Base-by-base conservation (phyloP, 2,888 invertebrate genomes). In the Macaria notata region DNA sequence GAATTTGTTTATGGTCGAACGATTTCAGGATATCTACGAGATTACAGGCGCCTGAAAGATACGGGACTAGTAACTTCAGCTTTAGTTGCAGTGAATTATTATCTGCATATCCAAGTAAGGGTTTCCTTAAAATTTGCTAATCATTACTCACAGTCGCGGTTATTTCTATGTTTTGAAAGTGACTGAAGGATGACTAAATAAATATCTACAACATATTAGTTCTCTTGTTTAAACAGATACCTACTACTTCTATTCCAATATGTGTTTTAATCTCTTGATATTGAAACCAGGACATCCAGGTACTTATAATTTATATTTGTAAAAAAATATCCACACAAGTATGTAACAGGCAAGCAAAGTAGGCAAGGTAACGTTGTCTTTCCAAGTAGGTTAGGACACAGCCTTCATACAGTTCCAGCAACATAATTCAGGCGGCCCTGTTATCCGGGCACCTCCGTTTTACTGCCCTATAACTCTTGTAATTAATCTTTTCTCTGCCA, bases 1-100 rank as follows among this genome's bases (percentile, higher is more conserved):
- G 33, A 50, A 61, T 59, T 54, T 42, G 36, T 52, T 49, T 53
- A 33, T 42, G 41, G 45, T 45, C 41, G 43, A 19, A 7, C 9
- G 30, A 3, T 1, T 41, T 31, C 33, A 1, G 41, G 39, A 31
- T 42, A 31, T 46, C n/a, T n/a, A 9, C 31, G 36, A 31, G 29
- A 43, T 44, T 7, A 7, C 38, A 8, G 5, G 38, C 8, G 8
- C 1, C 5, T 38, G 38, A 38, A 38, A 38, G 5, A 38, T 38
- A 7, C 38, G 3, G 8, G 19, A 19, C 19, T 19, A 38, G 5
- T 7, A 38, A 38, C 6, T 7, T 38, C 6, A 38, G 8, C 3
- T 7, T 8, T 38, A 5, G 8, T 38, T 5, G 5, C 5, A 38
- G 38, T 38, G 8, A 38, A 3, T 8, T 38, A 38, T 7, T 5